phyloP scores from a whole-genome alignment of 2,888 invertebrate species.

The Parascotia fuliginaria region DNA sequence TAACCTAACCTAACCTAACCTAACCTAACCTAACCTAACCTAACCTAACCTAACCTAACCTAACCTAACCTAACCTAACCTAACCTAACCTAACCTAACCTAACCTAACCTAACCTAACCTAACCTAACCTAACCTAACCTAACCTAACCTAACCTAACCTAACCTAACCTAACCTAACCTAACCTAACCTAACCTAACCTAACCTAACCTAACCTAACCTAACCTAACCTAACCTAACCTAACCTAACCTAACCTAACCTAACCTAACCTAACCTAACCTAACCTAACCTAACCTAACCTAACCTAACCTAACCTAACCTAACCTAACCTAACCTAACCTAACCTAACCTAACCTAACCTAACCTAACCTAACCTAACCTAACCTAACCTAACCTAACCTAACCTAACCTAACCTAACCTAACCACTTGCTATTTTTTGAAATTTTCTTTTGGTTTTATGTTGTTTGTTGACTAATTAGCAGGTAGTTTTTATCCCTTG shows the following conservation, averaged over 20 bases:
- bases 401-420: slow-evolving; percentile 18
- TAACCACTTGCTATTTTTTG: slow-evolving; percentile 22
- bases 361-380: slow-evolving; percentile 31
- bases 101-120: slow-evolving; percentile 1
- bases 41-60: background rate
- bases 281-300: slow-evolving; percentile 10
- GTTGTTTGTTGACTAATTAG: too few species aligned
- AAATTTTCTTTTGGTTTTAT: too few species aligned
- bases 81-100: slow-evolving; percentile 2
- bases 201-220: slow-evolving; percentile 12
- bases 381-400: slow-evolving; percentile 27
- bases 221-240: slow-evolving; percentile 10
- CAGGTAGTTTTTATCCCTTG: too few species aligned
- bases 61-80: slow-evolving; percentile 2
- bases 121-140: background rate
- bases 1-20: slow-evolving; percentile 6
- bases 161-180: slow-evolving; percentile 3
- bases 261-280: slow-evolving; percentile 27
- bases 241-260: slow-evolving; percentile 6
- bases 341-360: slow-evolving; percentile 25
- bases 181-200: background rate
- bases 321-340: slow-evolving; percentile 10
- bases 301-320: background rate
- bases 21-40: background rate
- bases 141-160: slow-evolving; percentile 9